Percentiles rank a stretch among this genome's conserved stretches.
Conservation (phyloP, 2,113 vertebrate species). For the Narcine bancroftii region DNA sequence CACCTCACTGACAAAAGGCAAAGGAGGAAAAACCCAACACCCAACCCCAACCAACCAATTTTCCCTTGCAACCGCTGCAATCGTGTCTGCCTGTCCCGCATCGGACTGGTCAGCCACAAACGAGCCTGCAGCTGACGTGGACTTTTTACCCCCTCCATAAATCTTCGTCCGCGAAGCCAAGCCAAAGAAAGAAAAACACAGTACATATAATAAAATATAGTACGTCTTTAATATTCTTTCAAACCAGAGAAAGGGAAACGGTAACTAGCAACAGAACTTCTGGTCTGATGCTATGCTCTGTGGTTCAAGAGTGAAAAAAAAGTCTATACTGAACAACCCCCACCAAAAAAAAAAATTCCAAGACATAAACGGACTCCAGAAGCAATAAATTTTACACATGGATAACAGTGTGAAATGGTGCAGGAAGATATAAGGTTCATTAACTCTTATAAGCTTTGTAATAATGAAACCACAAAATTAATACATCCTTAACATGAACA, state of each 20-base stretch:
- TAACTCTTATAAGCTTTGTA: too few relatives aligned
- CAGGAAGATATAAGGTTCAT: too few relatives aligned
- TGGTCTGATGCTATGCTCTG: not conserved
- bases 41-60: too few relatives aligned
- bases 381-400: not conserved
- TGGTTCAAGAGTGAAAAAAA: not conserved
- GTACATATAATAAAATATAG: not conserved
- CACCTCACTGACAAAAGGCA: too few relatives aligned
- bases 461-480: not conserved
- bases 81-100: too few relatives aligned
- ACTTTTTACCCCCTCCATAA: too few relatives aligned
- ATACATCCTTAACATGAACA: not conserved
- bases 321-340: not conserved
- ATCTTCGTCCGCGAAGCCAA: too few relatives aligned
- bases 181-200: too few relatives aligned
- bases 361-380: not conserved
- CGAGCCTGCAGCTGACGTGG: too few relatives aligned
- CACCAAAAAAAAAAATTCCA: not conserved
- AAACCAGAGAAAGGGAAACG: not conserved
- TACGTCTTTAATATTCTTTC: not conserved
- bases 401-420: not conserved
- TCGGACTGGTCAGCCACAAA: too few relatives aligned
- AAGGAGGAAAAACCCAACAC: too few relatives aligned
- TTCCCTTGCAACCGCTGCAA: too few relatives aligned
- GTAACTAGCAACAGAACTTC: not conserved